These are phyloP conservation scores for Tympanoctomys barrerae DNA, from an alignment of 2,797 vertebrate genomes.

Conservation along the genomic window DNA sequence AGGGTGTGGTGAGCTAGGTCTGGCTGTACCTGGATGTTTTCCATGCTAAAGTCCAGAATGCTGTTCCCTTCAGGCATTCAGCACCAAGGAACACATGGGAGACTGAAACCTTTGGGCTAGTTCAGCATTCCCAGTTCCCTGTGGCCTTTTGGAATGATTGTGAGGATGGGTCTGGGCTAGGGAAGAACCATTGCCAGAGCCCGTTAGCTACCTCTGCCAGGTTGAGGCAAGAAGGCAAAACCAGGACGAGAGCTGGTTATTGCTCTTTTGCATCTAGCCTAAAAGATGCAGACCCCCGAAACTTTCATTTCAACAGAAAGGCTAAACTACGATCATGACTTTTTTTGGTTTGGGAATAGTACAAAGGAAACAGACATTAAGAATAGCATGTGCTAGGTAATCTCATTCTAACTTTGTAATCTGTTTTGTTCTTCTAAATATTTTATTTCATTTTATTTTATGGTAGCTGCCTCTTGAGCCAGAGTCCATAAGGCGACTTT, in stretches of 20 bases:
- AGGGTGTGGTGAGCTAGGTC: background rate
- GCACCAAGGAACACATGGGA: background rate
- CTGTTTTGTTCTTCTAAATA: background rate
- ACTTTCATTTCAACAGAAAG: background rate
- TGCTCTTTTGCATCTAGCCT: background rate
- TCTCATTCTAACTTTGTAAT: background rate
- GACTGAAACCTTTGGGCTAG: background rate
- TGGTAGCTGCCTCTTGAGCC: background rate
- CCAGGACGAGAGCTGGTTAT: background rate
- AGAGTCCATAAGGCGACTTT: background rate
- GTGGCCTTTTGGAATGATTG: background rate
- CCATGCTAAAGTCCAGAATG: background rate
- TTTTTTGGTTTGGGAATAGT: background rate
- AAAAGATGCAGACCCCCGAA: background rate
- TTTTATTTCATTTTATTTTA: background rate
- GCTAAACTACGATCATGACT: background rate
- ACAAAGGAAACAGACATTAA: background rate
- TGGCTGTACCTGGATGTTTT: background rate
- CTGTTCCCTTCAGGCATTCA: background rate
- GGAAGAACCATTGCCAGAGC: background rate
- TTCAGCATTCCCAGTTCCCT: background rate
- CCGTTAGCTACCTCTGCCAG: background rate
- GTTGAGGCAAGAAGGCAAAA: background rate
- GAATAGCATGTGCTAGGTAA: background rate
- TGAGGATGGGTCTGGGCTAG: slow-evolving; percentile 12